A percentile compares a stretch with the other conserved stretches of the same genome.
Evolutionary conservation across 2,888 invertebrate species (phyloP).

Genomic region (Belgica antarctica): DNA sequence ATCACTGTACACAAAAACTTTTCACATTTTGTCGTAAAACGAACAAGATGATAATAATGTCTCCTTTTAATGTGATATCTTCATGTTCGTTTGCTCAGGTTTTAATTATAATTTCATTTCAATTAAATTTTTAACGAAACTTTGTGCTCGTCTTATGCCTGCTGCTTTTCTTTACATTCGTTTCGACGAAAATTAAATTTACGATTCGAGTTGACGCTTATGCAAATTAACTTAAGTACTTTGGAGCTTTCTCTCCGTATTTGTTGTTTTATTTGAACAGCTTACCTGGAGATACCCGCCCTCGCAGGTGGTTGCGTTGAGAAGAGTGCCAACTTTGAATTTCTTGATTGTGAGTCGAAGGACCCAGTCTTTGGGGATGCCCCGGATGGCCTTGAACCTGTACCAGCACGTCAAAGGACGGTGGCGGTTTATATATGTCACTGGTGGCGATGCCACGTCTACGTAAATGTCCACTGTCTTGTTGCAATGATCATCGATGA

Average conservation of each 20-base stretch:
- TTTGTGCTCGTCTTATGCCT: not conserved
- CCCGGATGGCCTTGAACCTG: slow-evolving; percentile 82
- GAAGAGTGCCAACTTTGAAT: slow-evolving; percentile 83
- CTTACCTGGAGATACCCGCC: slow-evolving; percentile 84
- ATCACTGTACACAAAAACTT: slow-evolving; percentile 9
- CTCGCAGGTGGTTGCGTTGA: slow-evolving; percentile 84
- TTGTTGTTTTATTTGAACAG: no score
- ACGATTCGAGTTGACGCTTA: not conserved
- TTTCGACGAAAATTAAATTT: slow-evolving; percentile 18
- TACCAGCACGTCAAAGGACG: slow-evolving; percentile 87
- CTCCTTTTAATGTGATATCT: slow-evolving; percentile 18
- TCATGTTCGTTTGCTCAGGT: slow-evolving; percentile 15
- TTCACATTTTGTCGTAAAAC: slow-evolving; percentile 8
- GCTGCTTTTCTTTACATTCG: not conserved
- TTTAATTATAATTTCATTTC: slow-evolving; percentile 39
- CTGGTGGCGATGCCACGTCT: slow-evolving; percentile 83
- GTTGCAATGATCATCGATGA: slow-evolving; percentile 84
- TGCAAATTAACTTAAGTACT: not conserved
- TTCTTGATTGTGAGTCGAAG: slow-evolving; percentile 85
- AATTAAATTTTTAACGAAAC: slow-evolving; percentile 38
- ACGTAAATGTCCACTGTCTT: slow-evolving; percentile 92
- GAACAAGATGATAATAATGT: slow-evolving; percentile 25
- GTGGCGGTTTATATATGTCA: slow-evolving; percentile 77
- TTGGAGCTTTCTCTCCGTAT: no score
- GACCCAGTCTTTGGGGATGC: slow-evolving; percentile 87